Evolutionary conservation across 2,113 vertebrate genomes (phyloP).

Genomic region (Forbesichthys papilliferus): DNA sequence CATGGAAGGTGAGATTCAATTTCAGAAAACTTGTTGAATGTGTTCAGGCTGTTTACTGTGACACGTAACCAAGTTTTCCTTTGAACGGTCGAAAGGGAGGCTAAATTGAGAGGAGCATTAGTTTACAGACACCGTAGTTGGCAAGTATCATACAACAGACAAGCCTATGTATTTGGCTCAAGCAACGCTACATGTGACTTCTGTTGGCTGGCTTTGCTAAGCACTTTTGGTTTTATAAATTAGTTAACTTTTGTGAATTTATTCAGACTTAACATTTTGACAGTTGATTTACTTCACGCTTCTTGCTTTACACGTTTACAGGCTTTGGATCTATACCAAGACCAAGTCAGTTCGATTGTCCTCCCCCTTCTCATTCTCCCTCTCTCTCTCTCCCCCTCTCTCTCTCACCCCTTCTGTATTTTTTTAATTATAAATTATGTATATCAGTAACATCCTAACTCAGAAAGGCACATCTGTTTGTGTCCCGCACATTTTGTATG

Average conservation of each 20-base stretch:
- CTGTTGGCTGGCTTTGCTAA: too few species aligned
- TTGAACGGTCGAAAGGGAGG: slow-evolving; percentile 15
- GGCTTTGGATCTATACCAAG: slow-evolving; percentile 1
- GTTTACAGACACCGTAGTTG: slow-evolving; percentile 25
- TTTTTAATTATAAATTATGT: slow-evolving; percentile 23
- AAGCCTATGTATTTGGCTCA: slow-evolving; percentile 2
- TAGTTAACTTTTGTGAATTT: slow-evolving; percentile 4
- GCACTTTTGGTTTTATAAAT: not conserved
- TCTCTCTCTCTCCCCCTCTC: not conserved
- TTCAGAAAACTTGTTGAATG: slow-evolving; percentile 33
- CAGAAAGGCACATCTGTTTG: slow-evolving; percentile 26
- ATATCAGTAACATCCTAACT: slow-evolving; percentile 18
- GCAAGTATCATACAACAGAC: slow-evolving; percentile 21
- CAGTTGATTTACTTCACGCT: slow-evolving; percentile 1
- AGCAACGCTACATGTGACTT: slow-evolving; percentile 12
- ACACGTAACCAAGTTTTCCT: slow-evolving; percentile 24
- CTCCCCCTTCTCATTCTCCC: not conserved
- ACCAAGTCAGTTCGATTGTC: not conserved
- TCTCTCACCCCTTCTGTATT: not conserved
- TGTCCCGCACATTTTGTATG: slow-evolving; percentile 20
- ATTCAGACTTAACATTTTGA: not conserved
- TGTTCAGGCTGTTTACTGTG: slow-evolving; percentile 17
- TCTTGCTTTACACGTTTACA: too few species aligned
- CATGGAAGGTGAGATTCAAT: slow-evolving; percentile 30
- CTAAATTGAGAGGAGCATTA: slow-evolving; percentile 1